Conservation (phyloP, 2,113 vertebrate species). For the Sarotherodon lohbergeri region DNA sequence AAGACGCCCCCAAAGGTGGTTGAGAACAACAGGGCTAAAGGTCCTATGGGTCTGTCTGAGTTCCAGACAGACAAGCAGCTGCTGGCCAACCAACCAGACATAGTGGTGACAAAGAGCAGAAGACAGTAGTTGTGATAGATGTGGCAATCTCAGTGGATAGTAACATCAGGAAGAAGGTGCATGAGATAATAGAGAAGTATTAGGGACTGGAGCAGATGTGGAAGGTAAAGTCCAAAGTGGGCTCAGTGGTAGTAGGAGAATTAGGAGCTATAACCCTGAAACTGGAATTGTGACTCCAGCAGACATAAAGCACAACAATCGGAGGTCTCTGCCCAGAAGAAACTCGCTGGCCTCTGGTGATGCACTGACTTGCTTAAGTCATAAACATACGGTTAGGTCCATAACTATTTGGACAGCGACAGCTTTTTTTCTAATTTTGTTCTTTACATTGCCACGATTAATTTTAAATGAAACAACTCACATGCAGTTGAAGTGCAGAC, state of each 20-base stretch:
- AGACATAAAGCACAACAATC: not conserved
- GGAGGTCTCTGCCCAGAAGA: not conserved
- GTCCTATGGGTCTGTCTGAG: not conserved
- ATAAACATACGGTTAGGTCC: not conserved
- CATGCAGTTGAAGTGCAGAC: not conserved
- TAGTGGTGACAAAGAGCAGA: not conserved
- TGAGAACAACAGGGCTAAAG: not conserved
- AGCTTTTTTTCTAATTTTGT: not conserved
- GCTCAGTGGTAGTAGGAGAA: not conserved
- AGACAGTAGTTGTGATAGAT: not conserved
- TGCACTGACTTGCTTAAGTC: not conserved
- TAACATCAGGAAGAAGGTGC: not conserved
- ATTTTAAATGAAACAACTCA: not conserved
- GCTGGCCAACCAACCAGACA: not conserved
- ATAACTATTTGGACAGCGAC: not conserved
- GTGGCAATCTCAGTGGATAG: not conserved
- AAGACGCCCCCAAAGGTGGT: not conserved
- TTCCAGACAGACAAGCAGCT: not conserved
- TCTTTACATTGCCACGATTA: not conserved
- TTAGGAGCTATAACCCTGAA: not conserved
- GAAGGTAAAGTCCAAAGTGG: not conserved
- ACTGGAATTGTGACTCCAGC: not conserved
- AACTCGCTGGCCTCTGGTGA: not conserved
- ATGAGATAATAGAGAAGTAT: not conserved
- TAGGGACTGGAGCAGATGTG: not conserved